These are phyloP conservation scores for Pardalotus punctatus DNA, from an alignment of 2,113 vertebrate species.

Conservation along the genomic window DNA sequence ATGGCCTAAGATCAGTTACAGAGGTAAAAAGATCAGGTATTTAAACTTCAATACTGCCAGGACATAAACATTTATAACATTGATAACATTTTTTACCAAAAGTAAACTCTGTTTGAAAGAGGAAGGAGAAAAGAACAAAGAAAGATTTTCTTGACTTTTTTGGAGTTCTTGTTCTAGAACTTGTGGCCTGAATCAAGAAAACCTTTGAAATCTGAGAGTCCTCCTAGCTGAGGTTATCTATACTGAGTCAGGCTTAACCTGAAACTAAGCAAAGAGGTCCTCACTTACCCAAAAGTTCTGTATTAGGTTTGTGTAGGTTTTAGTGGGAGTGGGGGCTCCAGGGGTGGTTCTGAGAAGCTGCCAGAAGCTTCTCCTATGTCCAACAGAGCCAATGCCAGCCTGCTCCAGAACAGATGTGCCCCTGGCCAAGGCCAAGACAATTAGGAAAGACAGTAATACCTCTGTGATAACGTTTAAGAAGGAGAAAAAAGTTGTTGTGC, in stretches of 20 bases:
- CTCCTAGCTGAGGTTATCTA: neutral
- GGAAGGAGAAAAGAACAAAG: neutral
- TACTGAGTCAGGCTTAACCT: neutral
- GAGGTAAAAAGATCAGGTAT: neutral
- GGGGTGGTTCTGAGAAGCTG: neutral
- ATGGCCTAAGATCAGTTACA: neutral
- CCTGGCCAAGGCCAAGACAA: neutral
- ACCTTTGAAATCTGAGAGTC: neutral
- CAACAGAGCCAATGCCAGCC: neutral
- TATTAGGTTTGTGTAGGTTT: neutral
- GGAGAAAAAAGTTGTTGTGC: neutral
- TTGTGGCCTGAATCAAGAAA: neutral
- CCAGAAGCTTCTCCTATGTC: neutral
- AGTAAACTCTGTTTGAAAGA: neutral
- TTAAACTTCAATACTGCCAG: neutral
- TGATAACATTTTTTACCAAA: neutral
- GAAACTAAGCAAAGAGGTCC: neutral
- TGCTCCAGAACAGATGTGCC: neutral
- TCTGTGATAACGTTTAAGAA: neutral
- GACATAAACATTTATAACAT: neutral
- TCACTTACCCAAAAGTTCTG: neutral
- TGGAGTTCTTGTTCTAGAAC: neutral
- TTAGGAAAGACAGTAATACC: neutral
- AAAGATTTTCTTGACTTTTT: neutral
- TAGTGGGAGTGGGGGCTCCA: neutral